These are phyloP conservation scores for Ptilonorhynchus violaceus DNA, from an alignment of 2,113 vertebrate genomes.

Conservation along the genomic window DNA sequence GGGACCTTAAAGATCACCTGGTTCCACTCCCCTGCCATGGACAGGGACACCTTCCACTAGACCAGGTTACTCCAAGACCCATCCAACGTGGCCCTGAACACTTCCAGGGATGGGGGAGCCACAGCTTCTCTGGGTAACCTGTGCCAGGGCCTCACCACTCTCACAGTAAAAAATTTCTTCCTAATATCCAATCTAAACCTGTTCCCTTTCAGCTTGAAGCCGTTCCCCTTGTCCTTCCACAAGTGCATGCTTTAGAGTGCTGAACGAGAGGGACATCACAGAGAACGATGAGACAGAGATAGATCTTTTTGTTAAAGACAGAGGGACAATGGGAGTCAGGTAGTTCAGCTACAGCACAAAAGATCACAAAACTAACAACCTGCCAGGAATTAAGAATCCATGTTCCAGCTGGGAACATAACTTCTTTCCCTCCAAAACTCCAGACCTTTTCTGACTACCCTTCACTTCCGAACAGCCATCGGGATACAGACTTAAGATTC, in stretches of 20 bases:
- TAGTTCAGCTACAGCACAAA: background rate
- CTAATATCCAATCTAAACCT: background rate
- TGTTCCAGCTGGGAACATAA: background rate
- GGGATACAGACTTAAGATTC: background rate
- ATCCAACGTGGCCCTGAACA: accelerated
- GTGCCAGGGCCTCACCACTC: background rate
- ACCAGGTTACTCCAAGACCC: accelerated
- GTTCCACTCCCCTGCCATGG: background rate
- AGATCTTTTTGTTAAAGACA: background rate
- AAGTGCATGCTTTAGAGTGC: accelerated
- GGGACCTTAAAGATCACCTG: background rate
- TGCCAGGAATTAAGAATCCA: background rate
- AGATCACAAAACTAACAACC: background rate
- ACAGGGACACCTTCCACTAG: background rate
- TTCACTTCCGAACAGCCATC: background rate
- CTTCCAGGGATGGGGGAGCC: background rate
- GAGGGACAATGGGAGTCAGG: background rate
- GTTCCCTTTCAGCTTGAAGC: background rate
- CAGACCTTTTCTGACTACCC: background rate
- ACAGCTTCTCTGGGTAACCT: background rate
- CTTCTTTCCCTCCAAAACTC: background rate
- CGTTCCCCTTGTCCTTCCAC: background rate
- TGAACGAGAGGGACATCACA: background rate
- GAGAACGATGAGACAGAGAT: background rate
- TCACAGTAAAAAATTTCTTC: background rate